A percentile compares a stretch with the other conserved stretches of the same genome.
Conservation (phyloP, 2,888 invertebrate species). For the Azorinus chamasolen region DNA sequence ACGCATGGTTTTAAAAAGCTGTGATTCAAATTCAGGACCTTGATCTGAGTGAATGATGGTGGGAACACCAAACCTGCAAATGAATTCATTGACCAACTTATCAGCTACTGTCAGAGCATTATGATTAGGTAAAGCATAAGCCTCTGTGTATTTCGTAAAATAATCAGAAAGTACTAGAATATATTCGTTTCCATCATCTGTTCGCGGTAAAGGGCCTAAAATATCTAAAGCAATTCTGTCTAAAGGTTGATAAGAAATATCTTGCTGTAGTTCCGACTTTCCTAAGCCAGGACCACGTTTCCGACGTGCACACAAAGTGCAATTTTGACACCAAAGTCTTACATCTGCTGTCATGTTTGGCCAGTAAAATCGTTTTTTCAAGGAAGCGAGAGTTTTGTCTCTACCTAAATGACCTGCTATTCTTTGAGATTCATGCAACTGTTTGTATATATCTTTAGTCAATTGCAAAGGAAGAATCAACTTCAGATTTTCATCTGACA, state of each 20-base stretch:
- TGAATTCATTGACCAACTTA: too few species aligned
- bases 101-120: too few species aligned
- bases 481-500: background rate
- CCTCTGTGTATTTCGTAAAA: too few species aligned
- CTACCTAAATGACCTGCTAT: slow-evolving; percentile 57
- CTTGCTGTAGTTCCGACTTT: slow-evolving; percentile 46
- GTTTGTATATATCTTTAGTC: slow-evolving; percentile 28
- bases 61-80: too few species aligned
- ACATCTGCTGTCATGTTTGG: slow-evolving; percentile 22
- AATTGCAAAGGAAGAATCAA: slow-evolving; percentile 35
- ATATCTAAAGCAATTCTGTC: slow-evolving; percentile 51
- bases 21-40: slow-evolving; percentile 28
- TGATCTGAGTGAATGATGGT: too few species aligned
- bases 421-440: slow-evolving; percentile 30
- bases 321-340: slow-evolving; percentile 45
- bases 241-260: slow-evolving; percentile 23
- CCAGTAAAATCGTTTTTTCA: slow-evolving; percentile 53
- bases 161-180: too few species aligned
- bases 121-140: too few species aligned
- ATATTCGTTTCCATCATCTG: background rate
- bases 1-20: too few species aligned
- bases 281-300: slow-evolving; percentile 59
- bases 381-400: slow-evolving; percentile 39
- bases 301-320: slow-evolving; percentile 50
- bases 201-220: slow-evolving; percentile 17